These are phyloP conservation scores for Cinclus cinclus DNA, from an alignment of 2,113 vertebrate species.

Conservation along the genomic window DNA sequence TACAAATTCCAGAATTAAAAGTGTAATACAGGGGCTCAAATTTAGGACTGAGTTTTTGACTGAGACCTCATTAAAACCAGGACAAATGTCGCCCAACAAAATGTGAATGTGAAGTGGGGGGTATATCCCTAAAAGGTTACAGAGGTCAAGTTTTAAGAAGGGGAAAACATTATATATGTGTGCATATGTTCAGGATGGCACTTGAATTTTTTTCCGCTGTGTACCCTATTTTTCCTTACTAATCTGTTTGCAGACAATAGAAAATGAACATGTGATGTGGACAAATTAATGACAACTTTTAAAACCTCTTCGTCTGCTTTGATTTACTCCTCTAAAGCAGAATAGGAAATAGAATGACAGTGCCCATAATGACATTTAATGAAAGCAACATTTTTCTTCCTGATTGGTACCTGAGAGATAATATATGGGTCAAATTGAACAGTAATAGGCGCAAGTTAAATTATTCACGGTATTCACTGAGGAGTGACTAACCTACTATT, in stretches of 20 bases:
- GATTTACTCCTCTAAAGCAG: background rate
- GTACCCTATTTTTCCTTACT: background rate
- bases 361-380: background rate
- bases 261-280: background rate
- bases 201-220: background rate
- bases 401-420: constrained; percentile 39
- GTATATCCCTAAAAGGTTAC: background rate
- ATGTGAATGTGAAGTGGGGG: background rate
- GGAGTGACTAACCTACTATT: constrained; percentile 65
- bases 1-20: background rate
- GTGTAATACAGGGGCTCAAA: background rate
- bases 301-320: background rate
- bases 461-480: constrained; percentile 56
- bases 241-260: background rate
- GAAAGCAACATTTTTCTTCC: constrained; percentile 13
- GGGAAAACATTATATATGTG: background rate
- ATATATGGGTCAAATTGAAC: constrained; percentile 58
- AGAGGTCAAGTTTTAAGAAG: background rate
- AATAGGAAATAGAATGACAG: background rate
- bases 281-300: background rate
- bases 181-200: background rate
- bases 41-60: background rate
- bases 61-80: background rate
- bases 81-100: background rate
- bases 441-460: background rate